These are phyloP conservation scores for Cynoglossus semilaevis DNA, from an alignment of 2,113 vertebrate species.

Conservation along the genomic window DNA sequence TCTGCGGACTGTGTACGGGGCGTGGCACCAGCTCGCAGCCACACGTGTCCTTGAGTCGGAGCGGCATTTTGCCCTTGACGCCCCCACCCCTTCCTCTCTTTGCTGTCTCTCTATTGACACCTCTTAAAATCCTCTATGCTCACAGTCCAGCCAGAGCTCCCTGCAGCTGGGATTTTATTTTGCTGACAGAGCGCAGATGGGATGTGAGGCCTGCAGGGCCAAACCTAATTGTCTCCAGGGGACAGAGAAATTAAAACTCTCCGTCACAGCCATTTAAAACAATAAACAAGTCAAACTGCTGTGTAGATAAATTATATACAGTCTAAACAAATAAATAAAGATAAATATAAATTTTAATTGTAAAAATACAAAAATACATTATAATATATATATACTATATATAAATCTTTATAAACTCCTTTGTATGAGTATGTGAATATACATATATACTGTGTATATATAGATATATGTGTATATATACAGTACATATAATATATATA, in stretches of 20 bases:
- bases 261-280: constrained; percentile 19
- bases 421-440: too few relatives aligned
- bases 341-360: too few relatives aligned
- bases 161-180: constrained; percentile 40
- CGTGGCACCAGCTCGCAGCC: constrained; percentile 38
- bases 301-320: constrained; percentile 37
- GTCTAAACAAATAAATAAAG: too few relatives aligned
- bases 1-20: constrained; percentile 34
- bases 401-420: too few relatives aligned
- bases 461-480: too few relatives aligned
- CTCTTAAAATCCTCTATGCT: constrained; percentile 34
- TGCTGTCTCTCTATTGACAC: constrained; percentile 10
- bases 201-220: constrained; percentile 27
- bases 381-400: too few relatives aligned
- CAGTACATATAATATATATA: too few relatives aligned
- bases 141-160: constrained; percentile 11
- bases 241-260: constrained; percentile 46
- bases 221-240: constrained; percentile 41
- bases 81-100: constrained; percentile 14
- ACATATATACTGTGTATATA: too few relatives aligned
- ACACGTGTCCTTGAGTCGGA: constrained; percentile 63
- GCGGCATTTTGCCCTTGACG: constrained; percentile 66
- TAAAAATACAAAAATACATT: too few relatives aligned
- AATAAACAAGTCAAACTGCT: constrained; percentile 43
- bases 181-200: constrained; percentile 62